Conservation (phyloP, 2,113 vertebrate genomes). For the Antechinus stuartii region DNA sequence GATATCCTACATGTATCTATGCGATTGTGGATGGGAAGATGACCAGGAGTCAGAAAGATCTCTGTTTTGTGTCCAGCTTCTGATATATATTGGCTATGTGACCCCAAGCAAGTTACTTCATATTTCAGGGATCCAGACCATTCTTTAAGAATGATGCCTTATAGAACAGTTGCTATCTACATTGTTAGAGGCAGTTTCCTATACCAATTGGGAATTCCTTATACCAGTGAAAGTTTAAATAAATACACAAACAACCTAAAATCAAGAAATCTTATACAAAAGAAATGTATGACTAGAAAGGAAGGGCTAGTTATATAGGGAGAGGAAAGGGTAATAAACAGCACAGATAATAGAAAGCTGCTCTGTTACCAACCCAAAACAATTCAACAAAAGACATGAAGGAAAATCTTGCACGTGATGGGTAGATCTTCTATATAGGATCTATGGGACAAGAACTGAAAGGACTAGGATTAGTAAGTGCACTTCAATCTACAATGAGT, state of each 20-base stretch:
- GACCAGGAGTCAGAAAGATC: neutral
- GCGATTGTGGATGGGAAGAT: neutral
- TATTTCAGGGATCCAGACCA: neutral
- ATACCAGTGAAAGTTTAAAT: neutral
- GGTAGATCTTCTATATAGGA: neutral
- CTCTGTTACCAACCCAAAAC: neutral
- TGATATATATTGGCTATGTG: neutral
- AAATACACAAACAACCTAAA: neutral
- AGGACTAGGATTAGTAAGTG: neutral
- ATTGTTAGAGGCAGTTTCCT: neutral
- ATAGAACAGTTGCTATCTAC: neutral
- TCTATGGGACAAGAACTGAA: neutral
- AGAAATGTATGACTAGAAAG: neutral
- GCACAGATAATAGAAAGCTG: neutral
- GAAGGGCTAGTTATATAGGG: neutral
- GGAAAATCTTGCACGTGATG: neutral
- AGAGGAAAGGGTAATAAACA: neutral
- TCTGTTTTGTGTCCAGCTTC: neutral
- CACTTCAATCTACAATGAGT: neutral
- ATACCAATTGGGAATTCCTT: neutral
- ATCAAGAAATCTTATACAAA: neutral
- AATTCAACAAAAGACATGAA: neutral
- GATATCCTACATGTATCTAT: neutral
- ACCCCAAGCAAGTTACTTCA: neutral
- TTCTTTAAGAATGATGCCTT: neutral